Percentiles rank a stretch among this genome's conserved stretches.
phyloP scores from a whole-genome alignment of 2,888 invertebrate genomes.

The Chydorus sphaericus region DNA sequence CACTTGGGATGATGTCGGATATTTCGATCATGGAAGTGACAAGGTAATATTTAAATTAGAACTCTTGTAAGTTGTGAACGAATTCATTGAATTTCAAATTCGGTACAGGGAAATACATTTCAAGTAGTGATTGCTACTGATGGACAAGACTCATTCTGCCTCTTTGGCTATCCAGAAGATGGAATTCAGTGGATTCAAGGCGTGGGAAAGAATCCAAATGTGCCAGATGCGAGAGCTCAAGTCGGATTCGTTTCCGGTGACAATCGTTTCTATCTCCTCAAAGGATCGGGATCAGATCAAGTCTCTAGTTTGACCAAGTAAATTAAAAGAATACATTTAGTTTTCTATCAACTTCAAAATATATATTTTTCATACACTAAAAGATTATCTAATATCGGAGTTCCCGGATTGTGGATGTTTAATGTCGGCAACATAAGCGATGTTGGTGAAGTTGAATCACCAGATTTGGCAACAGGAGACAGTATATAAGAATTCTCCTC shows the following conservation, averaged over 20 bases:
- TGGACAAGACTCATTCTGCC: slow-evolving; percentile 64
- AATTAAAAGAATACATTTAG: slow-evolving; percentile 13
- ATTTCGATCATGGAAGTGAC: slow-evolving; percentile 47
- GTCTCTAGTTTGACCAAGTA: slow-evolving; percentile 64
- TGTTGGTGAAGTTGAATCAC: not conserved
- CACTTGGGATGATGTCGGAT: slow-evolving; percentile 82
- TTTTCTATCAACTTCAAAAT: slow-evolving; percentile 2
- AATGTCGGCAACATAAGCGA: slow-evolving; percentile 53
- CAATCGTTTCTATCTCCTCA: slow-evolving; percentile 54
- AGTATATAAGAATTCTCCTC: not conserved
- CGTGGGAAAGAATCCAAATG: slow-evolving; percentile 50
- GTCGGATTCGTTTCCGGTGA: slow-evolving; percentile 79
- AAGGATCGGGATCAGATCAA: slow-evolving; percentile 84
- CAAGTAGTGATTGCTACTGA: slow-evolving; percentile 62
- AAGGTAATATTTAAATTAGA: slow-evolving; percentile 32
- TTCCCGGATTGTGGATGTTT: slow-evolving; percentile 75
- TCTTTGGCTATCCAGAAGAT: slow-evolving; percentile 71
- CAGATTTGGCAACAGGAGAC: slow-evolving; percentile 8
- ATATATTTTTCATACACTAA: slow-evolving; percentile 28
- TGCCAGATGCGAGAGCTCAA: slow-evolving; percentile 82
- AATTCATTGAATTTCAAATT: slow-evolving; percentile 1
- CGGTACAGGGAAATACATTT: slow-evolving; percentile 57
- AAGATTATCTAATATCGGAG: slow-evolving; percentile 73
- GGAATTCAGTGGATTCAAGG: slow-evolving; percentile 88
- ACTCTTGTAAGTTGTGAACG: not conserved